These are phyloP conservation scores for Falco cherrug DNA, from an alignment of 2,797 vertebrate species.

Conservation along the genomic window DNA sequence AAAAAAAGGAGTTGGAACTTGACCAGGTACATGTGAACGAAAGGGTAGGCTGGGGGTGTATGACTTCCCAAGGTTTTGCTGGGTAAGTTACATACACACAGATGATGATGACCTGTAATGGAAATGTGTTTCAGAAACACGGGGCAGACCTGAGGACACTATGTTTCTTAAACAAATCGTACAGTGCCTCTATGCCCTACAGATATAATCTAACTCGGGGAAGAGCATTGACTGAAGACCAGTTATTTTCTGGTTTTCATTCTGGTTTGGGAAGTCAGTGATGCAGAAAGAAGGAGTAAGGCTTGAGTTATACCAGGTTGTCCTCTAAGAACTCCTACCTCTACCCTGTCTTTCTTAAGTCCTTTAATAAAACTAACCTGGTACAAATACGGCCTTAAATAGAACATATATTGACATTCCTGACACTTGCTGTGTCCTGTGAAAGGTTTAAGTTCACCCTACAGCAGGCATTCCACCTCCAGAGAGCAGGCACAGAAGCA, in stretches of 20 bases:
- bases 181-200: background rate
- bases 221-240: background rate
- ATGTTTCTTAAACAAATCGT: background rate
- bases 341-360: background rate
- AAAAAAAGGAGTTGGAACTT: background rate
- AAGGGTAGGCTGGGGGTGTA: rapidly evolving
- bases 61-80: background rate
- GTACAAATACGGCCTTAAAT: background rate
- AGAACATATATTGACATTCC: background rate
- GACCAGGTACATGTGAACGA: background rate
- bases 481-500: background rate
- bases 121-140: background rate
- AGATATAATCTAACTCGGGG: background rate
- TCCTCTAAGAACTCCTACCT: background rate
- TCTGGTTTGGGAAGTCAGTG: background rate
- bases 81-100: background rate
- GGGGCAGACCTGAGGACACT: background rate
- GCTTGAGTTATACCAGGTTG: background rate
- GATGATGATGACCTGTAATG: background rate
- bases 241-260: background rate
- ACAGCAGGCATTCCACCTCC: background rate
- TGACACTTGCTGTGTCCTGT: background rate
- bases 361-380: background rate
- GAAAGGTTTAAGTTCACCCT: background rate
- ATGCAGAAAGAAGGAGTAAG: background rate